These are phyloP conservation scores for Polydesmus complanatus DNA, from an alignment of 2,888 invertebrate species.

Conservation along the genomic window DNA sequence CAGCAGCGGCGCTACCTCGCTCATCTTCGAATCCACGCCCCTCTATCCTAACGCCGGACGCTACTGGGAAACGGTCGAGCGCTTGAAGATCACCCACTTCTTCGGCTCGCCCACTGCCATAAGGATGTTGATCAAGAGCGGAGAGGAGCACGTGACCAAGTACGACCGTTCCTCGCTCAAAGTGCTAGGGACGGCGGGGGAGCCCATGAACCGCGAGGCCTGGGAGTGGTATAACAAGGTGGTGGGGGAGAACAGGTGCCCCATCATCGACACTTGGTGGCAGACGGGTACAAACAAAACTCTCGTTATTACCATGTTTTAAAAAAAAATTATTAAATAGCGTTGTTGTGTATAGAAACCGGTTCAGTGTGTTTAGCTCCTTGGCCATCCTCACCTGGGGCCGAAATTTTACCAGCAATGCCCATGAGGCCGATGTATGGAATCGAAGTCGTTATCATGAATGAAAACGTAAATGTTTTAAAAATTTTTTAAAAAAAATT, in stretches of 20 bases:
- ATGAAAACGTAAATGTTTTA: slow-evolving; percentile 28
- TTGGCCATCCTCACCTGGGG: slow-evolving; percentile 33
- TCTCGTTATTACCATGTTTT: slow-evolving; percentile 5
- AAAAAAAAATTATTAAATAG: background rate
- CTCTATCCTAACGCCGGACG: slow-evolving; percentile 37
- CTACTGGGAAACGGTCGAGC: slow-evolving; percentile 27
- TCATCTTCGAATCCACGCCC: slow-evolving; percentile 39
- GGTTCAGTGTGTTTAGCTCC: slow-evolving; percentile 38
- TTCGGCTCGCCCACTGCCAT: slow-evolving; percentile 40
- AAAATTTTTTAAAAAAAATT: too few relatives aligned
- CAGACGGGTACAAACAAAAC: slow-evolving; percentile 31
- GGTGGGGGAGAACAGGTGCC: slow-evolving; percentile 62
- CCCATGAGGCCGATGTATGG: slow-evolving; percentile 41
- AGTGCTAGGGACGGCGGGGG: slow-evolving; percentile 36
- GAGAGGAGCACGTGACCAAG: slow-evolving; percentile 32
- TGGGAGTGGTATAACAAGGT: slow-evolving; percentile 43
- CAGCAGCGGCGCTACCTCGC: slow-evolving; percentile 36
- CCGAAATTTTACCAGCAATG: slow-evolving; percentile 34
- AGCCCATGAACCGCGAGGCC: slow-evolving; percentile 39
- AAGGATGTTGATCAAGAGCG: slow-evolving; percentile 34
- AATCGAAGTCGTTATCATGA: slow-evolving; percentile 33
- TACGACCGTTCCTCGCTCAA: slow-evolving; percentile 35
- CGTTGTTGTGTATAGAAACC: slow-evolving; percentile 31
- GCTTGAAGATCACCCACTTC: slow-evolving; percentile 36
- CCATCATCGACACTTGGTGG: slow-evolving; percentile 41